Conservation (phyloP, 2,113 vertebrate genomes). For the Rhagologus leucostigma region DNA sequence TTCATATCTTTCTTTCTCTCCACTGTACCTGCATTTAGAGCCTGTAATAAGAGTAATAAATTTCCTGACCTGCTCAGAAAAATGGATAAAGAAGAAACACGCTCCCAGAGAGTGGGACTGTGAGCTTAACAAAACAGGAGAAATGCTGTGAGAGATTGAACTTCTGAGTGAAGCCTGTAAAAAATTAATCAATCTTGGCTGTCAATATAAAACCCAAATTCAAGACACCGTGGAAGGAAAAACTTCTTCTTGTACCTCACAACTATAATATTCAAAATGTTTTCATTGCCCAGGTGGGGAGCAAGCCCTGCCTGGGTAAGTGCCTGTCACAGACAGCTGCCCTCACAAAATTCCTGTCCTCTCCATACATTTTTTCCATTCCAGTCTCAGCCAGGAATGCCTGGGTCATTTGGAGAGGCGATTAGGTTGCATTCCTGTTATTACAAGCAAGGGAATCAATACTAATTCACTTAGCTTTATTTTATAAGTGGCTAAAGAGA, state of each 20-base stretch:
- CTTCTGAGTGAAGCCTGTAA: background rate
- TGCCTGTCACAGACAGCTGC: background rate
- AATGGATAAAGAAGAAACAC: background rate
- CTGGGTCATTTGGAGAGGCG: background rate
- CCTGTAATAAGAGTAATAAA: background rate
- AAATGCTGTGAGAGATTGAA: background rate
- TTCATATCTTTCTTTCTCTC: background rate
- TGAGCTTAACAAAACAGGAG: background rate
- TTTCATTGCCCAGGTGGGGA: background rate
- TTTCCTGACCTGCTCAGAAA: background rate
- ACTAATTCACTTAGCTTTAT: constrained; percentile 39
- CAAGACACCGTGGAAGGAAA: background rate
- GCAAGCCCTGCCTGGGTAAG: background rate
- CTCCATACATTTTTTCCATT: background rate
- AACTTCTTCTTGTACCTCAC: background rate
- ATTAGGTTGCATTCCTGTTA: background rate
- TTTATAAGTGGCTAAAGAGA: background rate
- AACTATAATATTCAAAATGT: background rate
- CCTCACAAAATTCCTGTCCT: background rate
- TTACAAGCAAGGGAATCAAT: constrained; percentile 32
- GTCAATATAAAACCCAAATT: background rate
- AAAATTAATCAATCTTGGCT: background rate
- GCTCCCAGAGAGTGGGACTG: background rate
- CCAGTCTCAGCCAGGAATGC: background rate
- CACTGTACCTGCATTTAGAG: background rate